phyloP scores from a whole-genome alignment of 2,888 invertebrate species.

The Mythimna impura region DNA sequence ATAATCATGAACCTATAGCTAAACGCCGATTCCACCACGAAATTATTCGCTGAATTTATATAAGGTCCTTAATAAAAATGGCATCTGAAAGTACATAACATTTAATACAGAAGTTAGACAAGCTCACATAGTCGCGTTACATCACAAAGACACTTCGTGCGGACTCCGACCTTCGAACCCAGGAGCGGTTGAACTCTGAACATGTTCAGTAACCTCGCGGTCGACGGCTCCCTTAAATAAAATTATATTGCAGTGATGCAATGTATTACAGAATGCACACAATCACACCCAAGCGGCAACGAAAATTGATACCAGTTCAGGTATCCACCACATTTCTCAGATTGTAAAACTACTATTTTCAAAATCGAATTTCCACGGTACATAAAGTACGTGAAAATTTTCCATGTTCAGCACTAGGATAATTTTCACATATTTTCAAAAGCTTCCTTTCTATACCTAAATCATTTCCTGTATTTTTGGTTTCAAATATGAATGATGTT shows the following conservation, averaged over 20 bases:
- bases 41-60: constrained; percentile 6
- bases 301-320: constrained; percentile 35
- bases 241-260: constrained; percentile 68
- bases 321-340: constrained; percentile 29
- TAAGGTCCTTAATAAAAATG: constrained; percentile 29
- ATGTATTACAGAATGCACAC: constrained; percentile 46
- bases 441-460: not conserved
- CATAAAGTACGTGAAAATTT: constrained; percentile 20
- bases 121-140: constrained; percentile 57
- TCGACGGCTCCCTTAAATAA: constrained; percentile 73
- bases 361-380: constrained; percentile 32
- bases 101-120: constrained; percentile 31
- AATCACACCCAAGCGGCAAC: constrained; percentile 28
- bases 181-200: constrained; percentile 76
- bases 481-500: constrained; percentile 12
- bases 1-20: not conserved
- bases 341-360: constrained; percentile 28
- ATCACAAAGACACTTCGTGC: constrained; percentile 75
- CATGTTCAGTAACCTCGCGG: constrained; percentile 79
- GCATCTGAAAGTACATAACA: constrained; percentile 38
- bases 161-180: constrained; percentile 81
- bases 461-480: constrained; percentile 2
- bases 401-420: constrained; percentile 24
- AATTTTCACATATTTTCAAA: constrained; percentile 31
- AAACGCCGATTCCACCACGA: not conserved